phyloP scores from a whole-genome alignment of 2,888 invertebrate genomes.

The Thumatha senex region DNA sequence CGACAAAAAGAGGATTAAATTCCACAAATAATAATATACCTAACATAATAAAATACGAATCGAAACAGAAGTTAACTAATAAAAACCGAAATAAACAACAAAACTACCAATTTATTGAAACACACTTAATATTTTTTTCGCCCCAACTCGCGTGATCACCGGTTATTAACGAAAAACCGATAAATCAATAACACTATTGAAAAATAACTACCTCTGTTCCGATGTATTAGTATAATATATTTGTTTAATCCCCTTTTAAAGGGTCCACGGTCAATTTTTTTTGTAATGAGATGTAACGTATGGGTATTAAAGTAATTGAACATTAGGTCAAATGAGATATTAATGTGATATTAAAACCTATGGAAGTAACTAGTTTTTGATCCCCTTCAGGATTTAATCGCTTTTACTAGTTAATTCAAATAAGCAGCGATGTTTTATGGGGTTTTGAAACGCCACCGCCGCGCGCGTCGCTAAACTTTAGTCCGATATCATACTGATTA shows the following conservation, averaged over 20 bases:
- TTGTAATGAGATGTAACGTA: slow-evolving; percentile 55
- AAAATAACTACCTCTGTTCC: slow-evolving; percentile 43
- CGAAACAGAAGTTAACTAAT: slow-evolving; percentile 25
- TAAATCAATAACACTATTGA: slow-evolving; percentile 65
- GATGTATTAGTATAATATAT: slow-evolving; percentile 64
- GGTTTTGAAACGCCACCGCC: too few species aligned
- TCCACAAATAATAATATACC: slow-evolving; percentile 3
- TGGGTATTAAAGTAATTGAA: slow-evolving; percentile 26
- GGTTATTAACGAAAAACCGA: slow-evolving; percentile 50
- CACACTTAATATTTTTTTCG: slow-evolving; percentile 33
- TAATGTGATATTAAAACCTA: not conserved
- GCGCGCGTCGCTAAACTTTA: too few species aligned
- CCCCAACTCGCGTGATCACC: slow-evolving; percentile 57
- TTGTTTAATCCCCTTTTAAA: slow-evolving; percentile 61
- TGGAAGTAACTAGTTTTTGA: not conserved
- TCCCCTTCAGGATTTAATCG: not conserved
- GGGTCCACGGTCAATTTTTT: slow-evolving; percentile 34
- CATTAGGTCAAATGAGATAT: not conserved
- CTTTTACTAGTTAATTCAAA: not conserved
- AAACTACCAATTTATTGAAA: slow-evolving; percentile 32
- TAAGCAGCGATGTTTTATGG: not conserved
- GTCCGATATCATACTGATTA: too few species aligned
- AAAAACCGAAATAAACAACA: slow-evolving; percentile 23
- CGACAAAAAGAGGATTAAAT: not conserved
- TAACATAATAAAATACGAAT: slow-evolving; percentile 7